These are phyloP conservation scores for Schizothorax lantsangensis DNA, from an alignment of 2,797 vertebrate genomes.

Conservation along the genomic window DNA sequence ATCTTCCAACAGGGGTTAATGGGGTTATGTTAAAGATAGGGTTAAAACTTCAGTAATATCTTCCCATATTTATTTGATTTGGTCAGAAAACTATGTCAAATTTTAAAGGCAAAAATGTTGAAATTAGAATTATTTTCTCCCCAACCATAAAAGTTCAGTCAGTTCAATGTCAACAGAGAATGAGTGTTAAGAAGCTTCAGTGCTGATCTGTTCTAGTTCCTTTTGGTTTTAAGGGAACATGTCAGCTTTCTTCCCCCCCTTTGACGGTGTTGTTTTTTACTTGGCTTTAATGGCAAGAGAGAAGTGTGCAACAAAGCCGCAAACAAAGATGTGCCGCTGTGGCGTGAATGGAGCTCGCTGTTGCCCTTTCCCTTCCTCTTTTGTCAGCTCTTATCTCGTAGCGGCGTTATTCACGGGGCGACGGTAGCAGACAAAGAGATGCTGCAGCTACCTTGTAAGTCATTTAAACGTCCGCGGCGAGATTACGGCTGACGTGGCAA, in stretches of 20 bases:
- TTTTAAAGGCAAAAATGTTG: background rate
- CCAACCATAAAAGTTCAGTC: background rate
- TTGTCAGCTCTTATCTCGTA: constrained; percentile 72
- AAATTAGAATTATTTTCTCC: background rate
- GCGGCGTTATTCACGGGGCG: constrained; percentile 69
- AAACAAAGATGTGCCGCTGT: constrained; percentile 43
- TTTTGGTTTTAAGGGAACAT: background rate
- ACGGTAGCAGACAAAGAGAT: constrained; percentile 75
- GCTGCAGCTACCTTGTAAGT: constrained; percentile 67
- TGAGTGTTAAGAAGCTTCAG: background rate
- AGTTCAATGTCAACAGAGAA: background rate
- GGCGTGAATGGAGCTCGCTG: constrained; percentile 63
- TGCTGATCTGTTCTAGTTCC: background rate
- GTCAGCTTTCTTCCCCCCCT: constrained; percentile 10
- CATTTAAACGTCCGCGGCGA: constrained; percentile 66
- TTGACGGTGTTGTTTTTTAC: constrained; percentile 25
- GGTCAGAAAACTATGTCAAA: background rate
- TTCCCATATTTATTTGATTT: background rate
- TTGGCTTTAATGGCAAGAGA: constrained; percentile 32
- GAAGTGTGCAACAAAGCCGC: constrained; percentile 22
- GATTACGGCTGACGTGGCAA: constrained; percentile 66
- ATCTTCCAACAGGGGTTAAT: background rate
- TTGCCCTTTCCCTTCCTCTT: constrained; percentile 74
- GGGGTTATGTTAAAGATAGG: background rate
- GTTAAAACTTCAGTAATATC: background rate